Base-by-base conservation (phyloP, 2,113 vertebrate genomes). In the Colossoma macropomum region DNA sequence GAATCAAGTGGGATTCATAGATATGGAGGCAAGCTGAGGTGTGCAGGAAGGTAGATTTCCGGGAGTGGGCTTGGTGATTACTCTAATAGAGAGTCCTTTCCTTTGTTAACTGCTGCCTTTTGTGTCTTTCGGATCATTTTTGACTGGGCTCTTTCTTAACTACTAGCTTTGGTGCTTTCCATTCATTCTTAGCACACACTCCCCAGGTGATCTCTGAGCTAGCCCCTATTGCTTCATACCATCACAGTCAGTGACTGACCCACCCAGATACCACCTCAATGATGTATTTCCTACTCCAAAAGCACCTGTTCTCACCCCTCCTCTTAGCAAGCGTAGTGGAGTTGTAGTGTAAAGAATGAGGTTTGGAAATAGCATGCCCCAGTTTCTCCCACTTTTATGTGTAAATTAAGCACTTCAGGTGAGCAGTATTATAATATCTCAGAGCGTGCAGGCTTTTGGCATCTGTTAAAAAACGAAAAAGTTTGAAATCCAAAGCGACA, bases 361-460 rank as follows among this genome's bases (percentile, higher is more conserved):
- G 68, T 81, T 77, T 78, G 75, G 66, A 87, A 87, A 85, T 85
- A 87, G 83, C 82, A 15, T 75, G 82, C 30, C 82, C 86, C 63
- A 84, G 63, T 85, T 87, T 87, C 50, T 68, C 28, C 27, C 9
- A 23, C 78, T 82, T 84, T 84, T 63, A 84, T 82, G 86, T 84
- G 86, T 79, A 87, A 84, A 87, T 81, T 56, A 84, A 84, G 60
- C 79, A 82, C 82, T 74, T 75, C 63, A 77, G 78, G 79, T 81
- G 66, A 71, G 60, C 50, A 19, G 11, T 52, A 74, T 65, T 81
- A 69, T n/a, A 74, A 48, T 50, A 38, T 78, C 74, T 78, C 62
- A 16, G 62, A 56, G 75, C 30, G 28, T 32, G 62, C 21, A 30
- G 59, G 66, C 52, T 28, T 30, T 12, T 12, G 59, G 59, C 10